phyloP scores from a whole-genome alignment of 2,888 invertebrate species.

The Pristionchus fissidentatus region DNA sequence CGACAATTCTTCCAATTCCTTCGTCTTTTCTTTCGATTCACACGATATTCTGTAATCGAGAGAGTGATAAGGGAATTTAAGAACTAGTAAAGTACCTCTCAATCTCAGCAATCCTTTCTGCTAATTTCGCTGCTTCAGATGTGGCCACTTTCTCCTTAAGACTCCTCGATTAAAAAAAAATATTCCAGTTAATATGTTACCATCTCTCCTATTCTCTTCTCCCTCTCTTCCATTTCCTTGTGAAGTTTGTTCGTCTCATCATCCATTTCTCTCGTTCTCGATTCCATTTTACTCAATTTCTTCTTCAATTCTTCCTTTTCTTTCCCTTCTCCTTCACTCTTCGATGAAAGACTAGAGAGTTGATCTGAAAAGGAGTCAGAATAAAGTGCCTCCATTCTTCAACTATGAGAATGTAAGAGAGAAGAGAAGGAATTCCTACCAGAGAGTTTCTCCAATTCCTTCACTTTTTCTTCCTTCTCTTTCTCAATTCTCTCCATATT shows the following conservation, averaged over 20 bases:
- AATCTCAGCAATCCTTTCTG: not conserved
- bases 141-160: no score
- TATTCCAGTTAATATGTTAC: not conserved
- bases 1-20: not conserved
- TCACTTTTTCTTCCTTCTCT: not conserved
- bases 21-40: not conserved
- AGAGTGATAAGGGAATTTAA: no score
- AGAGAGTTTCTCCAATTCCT: not conserved
- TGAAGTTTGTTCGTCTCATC: not conserved
- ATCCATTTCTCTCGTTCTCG: not conserved
- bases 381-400: no score
- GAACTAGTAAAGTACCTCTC: not conserved
- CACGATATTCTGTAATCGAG: not conserved
- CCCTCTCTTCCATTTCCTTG: not conserved
- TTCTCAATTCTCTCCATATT: not conserved
- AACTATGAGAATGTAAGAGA: no score
- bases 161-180: not conserved
- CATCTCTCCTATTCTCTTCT: not conserved
- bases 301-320: slow-evolving; percentile 5
- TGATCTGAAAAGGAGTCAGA: not conserved
- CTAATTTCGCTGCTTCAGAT: not conserved
- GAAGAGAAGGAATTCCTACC: no score
- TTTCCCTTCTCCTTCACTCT: slow-evolving; percentile 18
- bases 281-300: not conserved
- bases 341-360: not conserved